Conservation (phyloP, 2,113 vertebrate genomes). For the Cairina moschata region DNA sequence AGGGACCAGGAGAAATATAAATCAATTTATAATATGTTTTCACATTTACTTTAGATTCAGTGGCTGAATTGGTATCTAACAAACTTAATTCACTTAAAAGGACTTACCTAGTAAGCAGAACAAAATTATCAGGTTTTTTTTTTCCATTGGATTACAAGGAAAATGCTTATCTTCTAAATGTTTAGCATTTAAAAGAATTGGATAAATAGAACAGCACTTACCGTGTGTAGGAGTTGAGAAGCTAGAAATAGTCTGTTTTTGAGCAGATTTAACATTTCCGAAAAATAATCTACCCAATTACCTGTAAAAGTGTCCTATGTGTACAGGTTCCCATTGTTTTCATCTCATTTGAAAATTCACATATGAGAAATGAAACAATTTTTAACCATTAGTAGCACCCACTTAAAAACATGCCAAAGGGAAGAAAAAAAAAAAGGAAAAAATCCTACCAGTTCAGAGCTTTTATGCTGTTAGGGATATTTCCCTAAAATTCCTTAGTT, state of each 20-base stretch:
- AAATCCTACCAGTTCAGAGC: conserved; percentile 42
- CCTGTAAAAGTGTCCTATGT: neutral
- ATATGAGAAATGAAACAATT: neutral
- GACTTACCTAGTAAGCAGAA: neutral
- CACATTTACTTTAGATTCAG: neutral
- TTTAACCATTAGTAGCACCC: neutral
- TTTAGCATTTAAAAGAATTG: neutral
- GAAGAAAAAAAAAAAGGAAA: too few species aligned
- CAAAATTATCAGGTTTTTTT: neutral
- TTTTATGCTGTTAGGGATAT: neutral
- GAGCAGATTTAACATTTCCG: neutral
- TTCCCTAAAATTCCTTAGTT: neutral
- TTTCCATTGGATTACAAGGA: neutral
- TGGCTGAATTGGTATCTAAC: neutral
- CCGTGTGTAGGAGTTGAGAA: neutral
- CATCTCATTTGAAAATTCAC: neutral
- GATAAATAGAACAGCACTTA: neutral
- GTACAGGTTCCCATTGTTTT: neutral
- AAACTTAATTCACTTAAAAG: neutral
- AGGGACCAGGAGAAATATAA: neutral
- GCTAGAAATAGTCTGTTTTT: neutral
- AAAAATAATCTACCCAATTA: neutral
- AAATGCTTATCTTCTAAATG: too few species aligned
- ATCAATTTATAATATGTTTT: neutral
- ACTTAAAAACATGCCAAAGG: neutral